phyloP scores from a whole-genome alignment of 2,797 vertebrate species.

The Leptoclinus maculatus region DNA sequence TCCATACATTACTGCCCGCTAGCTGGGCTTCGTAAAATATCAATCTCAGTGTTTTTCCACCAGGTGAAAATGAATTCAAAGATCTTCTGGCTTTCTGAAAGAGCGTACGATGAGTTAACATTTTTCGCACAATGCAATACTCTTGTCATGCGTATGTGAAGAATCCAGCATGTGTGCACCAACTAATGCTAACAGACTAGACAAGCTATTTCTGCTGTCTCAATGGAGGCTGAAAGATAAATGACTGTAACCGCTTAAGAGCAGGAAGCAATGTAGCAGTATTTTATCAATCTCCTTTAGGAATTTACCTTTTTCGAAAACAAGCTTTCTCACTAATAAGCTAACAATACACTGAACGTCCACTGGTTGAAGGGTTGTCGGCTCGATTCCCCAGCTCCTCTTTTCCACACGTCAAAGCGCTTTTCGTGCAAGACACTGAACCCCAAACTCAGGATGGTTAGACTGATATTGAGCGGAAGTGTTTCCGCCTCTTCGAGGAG shows the following conservation, averaged over 20 bases:
- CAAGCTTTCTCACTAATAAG: not conserved
- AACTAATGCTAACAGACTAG: not conserved
- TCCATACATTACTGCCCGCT: not conserved
- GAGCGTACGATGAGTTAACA: not conserved
- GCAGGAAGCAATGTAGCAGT: not conserved
- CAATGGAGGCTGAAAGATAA: not conserved
- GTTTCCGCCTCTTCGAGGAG: not conserved
- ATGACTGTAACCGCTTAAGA: not conserved
- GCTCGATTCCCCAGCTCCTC: not conserved
- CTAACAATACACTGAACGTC: not conserved
- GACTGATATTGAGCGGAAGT: not conserved
- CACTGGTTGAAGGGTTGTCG: not conserved
- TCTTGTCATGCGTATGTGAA: constrained; percentile 3
- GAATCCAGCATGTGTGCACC: not conserved
- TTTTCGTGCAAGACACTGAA: too few species aligned
- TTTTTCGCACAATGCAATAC: not conserved
- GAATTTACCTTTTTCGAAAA: not conserved
- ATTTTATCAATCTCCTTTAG: not conserved
- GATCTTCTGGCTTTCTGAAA: not conserved
- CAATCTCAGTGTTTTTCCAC: not conserved
- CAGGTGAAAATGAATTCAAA: not conserved
- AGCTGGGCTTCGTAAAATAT: not conserved
- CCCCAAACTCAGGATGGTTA: not conserved
- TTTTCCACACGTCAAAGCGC: too few species aligned
- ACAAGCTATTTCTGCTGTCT: not conserved